Evolutionary conservation across 1,140 invertebrate genomes (phyloP), one percentile per base, ranked within the genome.

Genomic region (Berghia stephanieae): DNA sequence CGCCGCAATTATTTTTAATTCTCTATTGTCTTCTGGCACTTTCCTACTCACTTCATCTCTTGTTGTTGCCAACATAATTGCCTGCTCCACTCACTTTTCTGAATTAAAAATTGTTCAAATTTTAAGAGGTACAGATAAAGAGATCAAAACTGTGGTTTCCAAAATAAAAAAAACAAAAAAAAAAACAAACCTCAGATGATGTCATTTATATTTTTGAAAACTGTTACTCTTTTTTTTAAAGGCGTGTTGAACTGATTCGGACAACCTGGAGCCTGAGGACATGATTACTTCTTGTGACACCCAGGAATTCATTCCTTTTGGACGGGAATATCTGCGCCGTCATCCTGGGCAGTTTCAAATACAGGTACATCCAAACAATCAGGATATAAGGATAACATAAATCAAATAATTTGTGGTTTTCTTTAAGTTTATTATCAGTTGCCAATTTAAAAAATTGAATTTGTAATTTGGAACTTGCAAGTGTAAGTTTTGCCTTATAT

Each of bases 271-370:
- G 82, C 77, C 85, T 79, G 86, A 88, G 79, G 88, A 88, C 79
- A 90, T 89, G 88, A 89, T 89, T 80, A 83, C 85, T 67, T 86
- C 88, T 80, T 88, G 85, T 85, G 85, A 88, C 76, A 89, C 88
- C 84, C 87, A 95, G 94, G 95, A 96, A 91, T 96, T 95, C 92
- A 92, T 94, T 91, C 96, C 96, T 85, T 94, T 94, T 91, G 96
- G 96, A 85, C 92, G 95, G 88, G 93, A 94, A 87, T 93, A 94
- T 88, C 90, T 95, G 85, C 88, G 91, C 68, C 92, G 92, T 67
- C 95, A 96, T 91, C 95, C 95, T 68, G 94, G 94, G 77, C 90
- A 91, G 78, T 88, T 91, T 60, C 89, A 88, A 70, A 81, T 87
- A 71, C 84, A 84, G 75, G 79, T 85, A 34, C 76, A 84, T 79